These are phyloP conservation scores for Eutolmus rufibarbis DNA, from an alignment of 2,888 invertebrate species.

Conservation along the genomic window DNA sequence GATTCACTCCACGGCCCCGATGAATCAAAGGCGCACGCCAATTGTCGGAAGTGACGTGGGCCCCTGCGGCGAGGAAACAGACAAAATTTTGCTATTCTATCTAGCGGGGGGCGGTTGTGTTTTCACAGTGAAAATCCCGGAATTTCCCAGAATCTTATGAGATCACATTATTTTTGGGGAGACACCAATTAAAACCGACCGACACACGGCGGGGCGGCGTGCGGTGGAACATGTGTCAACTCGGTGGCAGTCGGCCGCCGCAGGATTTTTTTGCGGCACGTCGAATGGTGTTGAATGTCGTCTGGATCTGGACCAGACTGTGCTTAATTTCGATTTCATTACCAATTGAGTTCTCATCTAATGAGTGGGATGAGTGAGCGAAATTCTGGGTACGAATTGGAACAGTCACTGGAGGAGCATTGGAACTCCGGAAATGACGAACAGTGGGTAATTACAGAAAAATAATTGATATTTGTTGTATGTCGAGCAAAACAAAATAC, in stretches of 20 bases:
- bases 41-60: constrained; percentile 21
- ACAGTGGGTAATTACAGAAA: not conserved
- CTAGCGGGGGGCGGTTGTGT: too few species aligned
- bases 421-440: constrained; percentile 12
- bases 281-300: not conserved
- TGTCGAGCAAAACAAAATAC: not conserved
- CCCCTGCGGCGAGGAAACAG: not conserved
- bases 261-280: not conserved
- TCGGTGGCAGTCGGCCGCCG: not conserved
- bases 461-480: not conserved
- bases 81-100: not conserved
- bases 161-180: constrained; percentile 24
- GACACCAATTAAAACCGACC: not conserved
- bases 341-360: not conserved
- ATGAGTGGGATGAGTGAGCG: not conserved
- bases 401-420: constrained; percentile 9
- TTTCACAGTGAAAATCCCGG: constrained; percentile 9
- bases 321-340: not conserved
- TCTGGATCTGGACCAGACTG: constrained; percentile 20
- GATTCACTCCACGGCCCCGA: not conserved
- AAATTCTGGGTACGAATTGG: not conserved
- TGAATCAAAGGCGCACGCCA: constrained; percentile 29
- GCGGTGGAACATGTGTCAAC: not conserved
- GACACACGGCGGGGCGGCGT: not conserved
- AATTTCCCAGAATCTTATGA: constrained; percentile 19